These are phyloP conservation scores for Sarcophilus harrisii DNA, from an alignment of 2,797 vertebrate genomes.

Conservation along the genomic window DNA sequence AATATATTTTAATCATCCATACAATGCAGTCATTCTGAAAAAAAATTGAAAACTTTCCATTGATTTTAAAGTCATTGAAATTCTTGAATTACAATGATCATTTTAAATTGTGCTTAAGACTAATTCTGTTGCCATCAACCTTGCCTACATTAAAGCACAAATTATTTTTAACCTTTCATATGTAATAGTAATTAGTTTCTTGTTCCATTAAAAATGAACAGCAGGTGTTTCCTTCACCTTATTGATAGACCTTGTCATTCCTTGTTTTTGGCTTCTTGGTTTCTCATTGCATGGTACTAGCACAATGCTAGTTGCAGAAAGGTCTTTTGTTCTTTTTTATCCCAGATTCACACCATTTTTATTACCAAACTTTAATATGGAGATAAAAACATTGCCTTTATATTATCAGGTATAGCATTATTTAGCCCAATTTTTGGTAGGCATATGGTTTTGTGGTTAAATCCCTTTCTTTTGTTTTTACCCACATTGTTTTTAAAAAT, in stretches of 20 bases:
- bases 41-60: conserved; percentile 27
- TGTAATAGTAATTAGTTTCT: conserved; percentile 71
- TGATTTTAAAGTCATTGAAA: not conserved
- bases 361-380: conserved; percentile 34
- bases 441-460: conserved; percentile 41
- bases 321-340: conserved; percentile 48
- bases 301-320: conserved; percentile 47
- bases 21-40: conserved; percentile 4
- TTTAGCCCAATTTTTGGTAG: not conserved
- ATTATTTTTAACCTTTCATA: conserved; percentile 56
- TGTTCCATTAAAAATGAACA: conserved; percentile 55
- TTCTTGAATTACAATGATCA: not conserved
- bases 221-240: conserved; percentile 77
- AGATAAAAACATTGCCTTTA: conserved; percentile 11
- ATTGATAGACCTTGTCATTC: conserved; percentile 56
- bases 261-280: conserved; percentile 56
- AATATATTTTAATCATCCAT: conserved; percentile 8
- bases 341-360: conserved; percentile 4
- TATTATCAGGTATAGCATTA: not conserved
- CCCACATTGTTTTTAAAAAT: not conserved
- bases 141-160: not conserved
- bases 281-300: conserved; percentile 68
- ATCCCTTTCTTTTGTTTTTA: conserved; percentile 29
- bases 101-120: conserved; percentile 15
- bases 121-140: not conserved